These are phyloP conservation scores for Chionoecetes opilio DNA, from an alignment of 1,140 invertebrate species.

Conservation along the genomic window DNA sequence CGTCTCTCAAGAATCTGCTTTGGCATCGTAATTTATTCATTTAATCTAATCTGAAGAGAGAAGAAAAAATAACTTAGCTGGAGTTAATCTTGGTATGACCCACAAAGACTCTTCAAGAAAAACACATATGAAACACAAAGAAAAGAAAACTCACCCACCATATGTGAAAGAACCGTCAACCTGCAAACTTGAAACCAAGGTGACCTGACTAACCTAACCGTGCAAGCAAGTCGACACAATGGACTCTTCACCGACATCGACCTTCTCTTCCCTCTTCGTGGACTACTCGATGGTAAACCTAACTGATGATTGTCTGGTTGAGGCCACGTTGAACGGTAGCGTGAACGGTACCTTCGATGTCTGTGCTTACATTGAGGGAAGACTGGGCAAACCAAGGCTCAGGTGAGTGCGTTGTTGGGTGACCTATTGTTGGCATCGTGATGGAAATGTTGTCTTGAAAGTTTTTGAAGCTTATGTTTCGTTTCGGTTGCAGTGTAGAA, in stretches of 20 bases:
- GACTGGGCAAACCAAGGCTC: background rate
- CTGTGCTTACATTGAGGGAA: background rate
- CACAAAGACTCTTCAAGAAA: too few species aligned
- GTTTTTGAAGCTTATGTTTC: background rate
- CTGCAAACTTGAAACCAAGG: too few species aligned
- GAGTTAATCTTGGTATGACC: too few species aligned
- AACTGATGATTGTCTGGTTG: background rate
- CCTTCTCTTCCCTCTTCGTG: background rate
- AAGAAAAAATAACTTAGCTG: too few species aligned
- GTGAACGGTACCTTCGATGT: background rate
- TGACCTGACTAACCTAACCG: too few species aligned
- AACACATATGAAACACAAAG: too few species aligned
- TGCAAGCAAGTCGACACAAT: too few species aligned
- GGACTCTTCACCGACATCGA: background rate
- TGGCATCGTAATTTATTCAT: too few species aligned
- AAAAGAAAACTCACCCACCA: too few species aligned
- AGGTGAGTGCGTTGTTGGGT: background rate
- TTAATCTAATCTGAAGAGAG: too few species aligned
- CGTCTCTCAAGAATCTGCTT: too few species aligned
- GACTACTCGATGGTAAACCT: background rate
- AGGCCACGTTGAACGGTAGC: background rate
- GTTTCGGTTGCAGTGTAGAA: background rate
- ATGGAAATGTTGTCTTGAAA: background rate
- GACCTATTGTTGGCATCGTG: background rate
- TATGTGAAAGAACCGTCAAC: too few species aligned